Evolutionary conservation across 1,140 invertebrate species (phyloP).

Genomic region (Nomia melanderi): DNA sequence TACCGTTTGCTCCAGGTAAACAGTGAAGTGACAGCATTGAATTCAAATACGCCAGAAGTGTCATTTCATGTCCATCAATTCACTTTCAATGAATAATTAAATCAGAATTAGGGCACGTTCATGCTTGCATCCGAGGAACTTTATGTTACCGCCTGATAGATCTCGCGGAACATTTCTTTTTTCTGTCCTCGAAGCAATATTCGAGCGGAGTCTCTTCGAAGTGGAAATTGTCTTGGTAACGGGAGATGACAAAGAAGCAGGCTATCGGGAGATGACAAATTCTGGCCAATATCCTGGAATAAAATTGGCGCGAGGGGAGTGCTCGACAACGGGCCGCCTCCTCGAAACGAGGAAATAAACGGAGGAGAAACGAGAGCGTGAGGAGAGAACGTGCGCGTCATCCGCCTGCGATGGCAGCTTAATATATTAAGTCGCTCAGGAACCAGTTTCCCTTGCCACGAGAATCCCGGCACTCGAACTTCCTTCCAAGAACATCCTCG

Average conservation of each 20-base stretch:
- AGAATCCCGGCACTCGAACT: neutral
- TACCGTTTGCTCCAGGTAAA: no score
- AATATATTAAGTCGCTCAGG: neutral
- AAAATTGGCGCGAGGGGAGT: slow-evolving; percentile 16
- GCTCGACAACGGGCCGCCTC: neutral
- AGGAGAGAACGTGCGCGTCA: neutral
- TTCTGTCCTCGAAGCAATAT: neutral
- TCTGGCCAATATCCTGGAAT: neutral
- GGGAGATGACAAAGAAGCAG: neutral
- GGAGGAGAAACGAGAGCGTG: slow-evolving; percentile 11
- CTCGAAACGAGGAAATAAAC: slow-evolving; percentile 19
- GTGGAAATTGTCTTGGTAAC: neutral
- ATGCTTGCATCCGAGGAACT: no score
- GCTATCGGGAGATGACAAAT: neutral
- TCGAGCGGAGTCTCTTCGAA: neutral
- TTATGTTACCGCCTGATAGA: no score
- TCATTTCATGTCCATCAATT: no score
- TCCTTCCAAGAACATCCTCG: neutral
- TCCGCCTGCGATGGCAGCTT: neutral
- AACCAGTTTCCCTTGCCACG: neutral
- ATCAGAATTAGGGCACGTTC: no score
- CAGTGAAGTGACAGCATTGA: no score
- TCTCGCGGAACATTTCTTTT: no score
- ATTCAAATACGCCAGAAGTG: no score
- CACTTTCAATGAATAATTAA: no score